These are phyloP conservation scores for Sebastes itinus DNA, from an alignment of 2,797 vertebrate species.

Conservation along the genomic window DNA sequence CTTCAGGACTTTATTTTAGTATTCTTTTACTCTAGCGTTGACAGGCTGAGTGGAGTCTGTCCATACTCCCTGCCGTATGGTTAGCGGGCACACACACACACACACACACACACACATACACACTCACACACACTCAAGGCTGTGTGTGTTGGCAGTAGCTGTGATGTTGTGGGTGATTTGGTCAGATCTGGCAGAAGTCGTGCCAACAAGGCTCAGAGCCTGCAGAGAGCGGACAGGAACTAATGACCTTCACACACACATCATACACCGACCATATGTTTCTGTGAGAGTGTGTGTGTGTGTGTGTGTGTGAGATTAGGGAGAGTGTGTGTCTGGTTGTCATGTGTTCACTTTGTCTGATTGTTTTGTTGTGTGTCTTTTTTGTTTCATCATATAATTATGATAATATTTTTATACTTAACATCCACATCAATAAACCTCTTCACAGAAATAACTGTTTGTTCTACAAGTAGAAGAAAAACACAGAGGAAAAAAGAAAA, in stretches of 20 bases:
- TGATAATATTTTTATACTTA: no score
- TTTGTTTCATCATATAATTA: neutral
- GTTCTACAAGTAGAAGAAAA: neutral
- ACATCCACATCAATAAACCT: neutral
- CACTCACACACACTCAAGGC: neutral
- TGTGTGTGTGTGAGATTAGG: neutral
- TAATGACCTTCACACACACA: conserved; percentile 69
- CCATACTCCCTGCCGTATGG: conserved; percentile 17
- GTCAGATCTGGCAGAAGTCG: conserved; percentile 58
- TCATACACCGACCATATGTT: conserved; percentile 59
- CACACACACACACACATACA: neutral
- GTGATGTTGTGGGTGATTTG: conserved; percentile 61
- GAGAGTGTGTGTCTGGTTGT: neutral
- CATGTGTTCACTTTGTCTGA: neutral
- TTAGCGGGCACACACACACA: conserved; percentile 13
- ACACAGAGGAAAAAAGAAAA: neutral
- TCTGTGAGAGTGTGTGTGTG: neutral
- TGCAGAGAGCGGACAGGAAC: conserved; percentile 63
- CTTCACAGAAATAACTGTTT: neutral
- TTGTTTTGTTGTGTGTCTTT: neutral
- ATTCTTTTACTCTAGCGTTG: neutral
- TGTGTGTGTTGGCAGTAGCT: conserved; percentile 47
- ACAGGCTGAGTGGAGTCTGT: conserved; percentile 2
- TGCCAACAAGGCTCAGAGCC: conserved; percentile 56
- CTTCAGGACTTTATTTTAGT: neutral